phyloP scores from a whole-genome alignment of 92 coral and sea anemone species.

The Chrysogorgia sp. region DNA sequence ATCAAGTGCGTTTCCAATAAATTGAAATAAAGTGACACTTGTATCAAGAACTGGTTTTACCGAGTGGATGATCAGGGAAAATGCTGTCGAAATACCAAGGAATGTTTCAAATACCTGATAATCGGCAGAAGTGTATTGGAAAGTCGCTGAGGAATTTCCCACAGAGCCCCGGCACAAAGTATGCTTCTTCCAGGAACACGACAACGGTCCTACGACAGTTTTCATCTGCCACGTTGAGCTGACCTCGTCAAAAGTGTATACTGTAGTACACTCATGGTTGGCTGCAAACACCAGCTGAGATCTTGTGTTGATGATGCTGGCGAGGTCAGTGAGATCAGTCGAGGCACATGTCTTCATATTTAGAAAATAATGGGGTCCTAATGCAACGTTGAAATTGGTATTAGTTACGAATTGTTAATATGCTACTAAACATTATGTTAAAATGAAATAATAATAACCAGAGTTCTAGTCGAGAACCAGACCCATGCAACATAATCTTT shows the following conservation, averaged over 20 bases:
- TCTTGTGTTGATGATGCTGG: background rate
- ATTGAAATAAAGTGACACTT: too few relatives aligned
- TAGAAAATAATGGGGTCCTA: background rate
- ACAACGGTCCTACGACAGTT: background rate
- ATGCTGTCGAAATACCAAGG: too few relatives aligned
- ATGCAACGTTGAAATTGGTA: too few relatives aligned
- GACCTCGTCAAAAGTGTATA: background rate
- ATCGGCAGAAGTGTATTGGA: background rate
- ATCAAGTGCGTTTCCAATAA: too few relatives aligned
- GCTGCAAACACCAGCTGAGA: background rate
- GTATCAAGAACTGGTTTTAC: too few relatives aligned
- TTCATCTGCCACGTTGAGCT: background rate
- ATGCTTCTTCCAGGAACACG: background rate
- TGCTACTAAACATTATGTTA: too few relatives aligned
- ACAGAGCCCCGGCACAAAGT: background rate
- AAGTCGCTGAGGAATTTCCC: background rate
- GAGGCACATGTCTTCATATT: background rate
- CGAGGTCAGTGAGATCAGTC: background rate
- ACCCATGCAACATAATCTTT: too few relatives aligned
- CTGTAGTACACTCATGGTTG: background rate
- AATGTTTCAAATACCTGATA: background rate
- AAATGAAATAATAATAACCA: too few relatives aligned
- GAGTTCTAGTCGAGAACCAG: too few relatives aligned
- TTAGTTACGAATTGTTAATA: too few relatives aligned
- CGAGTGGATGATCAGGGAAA: too few relatives aligned